Conservation (phyloP, 2,113 vertebrate species). For the Muntiacus reevesi region DNA sequence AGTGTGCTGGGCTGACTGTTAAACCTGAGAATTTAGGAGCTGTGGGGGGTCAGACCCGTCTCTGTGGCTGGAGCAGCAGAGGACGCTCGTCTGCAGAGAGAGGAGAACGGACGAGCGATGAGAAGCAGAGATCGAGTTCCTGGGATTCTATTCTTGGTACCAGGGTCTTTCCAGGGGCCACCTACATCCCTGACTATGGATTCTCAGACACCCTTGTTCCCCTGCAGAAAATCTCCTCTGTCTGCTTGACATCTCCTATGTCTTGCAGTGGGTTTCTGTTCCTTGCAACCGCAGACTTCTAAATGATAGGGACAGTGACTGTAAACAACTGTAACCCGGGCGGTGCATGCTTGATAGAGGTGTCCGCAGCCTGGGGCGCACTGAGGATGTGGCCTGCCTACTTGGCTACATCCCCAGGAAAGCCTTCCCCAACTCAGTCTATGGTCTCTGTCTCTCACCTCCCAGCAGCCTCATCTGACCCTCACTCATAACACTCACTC, state of each 20-base stretch:
- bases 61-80: background rate
- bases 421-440: background rate
- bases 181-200: background rate
- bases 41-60: background rate
- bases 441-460: background rate
- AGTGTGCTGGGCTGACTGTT: background rate
- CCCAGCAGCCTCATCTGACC: background rate
- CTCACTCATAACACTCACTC: background rate
- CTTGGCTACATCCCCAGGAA: background rate
- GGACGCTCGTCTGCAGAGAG: background rate
- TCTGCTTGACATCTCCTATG: background rate
- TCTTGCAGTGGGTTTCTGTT: background rate
- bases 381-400: background rate
- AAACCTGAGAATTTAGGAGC: background rate
- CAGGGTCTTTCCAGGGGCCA: background rate
- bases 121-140: background rate
- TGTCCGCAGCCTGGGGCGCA: background rate
- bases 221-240: background rate
- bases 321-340: background rate
- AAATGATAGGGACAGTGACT: background rate
- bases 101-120: background rate
- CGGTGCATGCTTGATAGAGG: background rate
- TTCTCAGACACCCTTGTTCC: background rate
- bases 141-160: background rate
- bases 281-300: background rate